Evolutionary conservation across 2,113 vertebrate species (phyloP).

Genomic region (Edolisoma coerulescens): DNA sequence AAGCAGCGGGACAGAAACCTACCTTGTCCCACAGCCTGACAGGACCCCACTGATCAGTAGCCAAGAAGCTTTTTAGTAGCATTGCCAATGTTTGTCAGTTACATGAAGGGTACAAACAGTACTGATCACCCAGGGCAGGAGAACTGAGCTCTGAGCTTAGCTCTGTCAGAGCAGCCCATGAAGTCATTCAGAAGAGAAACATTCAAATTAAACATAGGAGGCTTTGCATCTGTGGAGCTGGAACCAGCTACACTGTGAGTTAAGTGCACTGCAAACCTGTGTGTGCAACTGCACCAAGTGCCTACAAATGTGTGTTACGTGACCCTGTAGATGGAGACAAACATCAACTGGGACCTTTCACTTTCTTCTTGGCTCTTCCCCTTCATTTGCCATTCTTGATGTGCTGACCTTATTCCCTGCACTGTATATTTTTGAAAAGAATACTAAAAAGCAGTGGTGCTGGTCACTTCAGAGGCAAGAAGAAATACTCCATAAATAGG

Average conservation of each 20-base stretch:
- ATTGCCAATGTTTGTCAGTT: background rate
- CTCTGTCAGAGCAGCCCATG: background rate
- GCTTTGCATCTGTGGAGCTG: background rate
- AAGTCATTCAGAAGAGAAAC: background rate
- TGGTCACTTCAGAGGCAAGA: background rate
- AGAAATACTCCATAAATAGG: background rate
- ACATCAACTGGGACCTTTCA: background rate
- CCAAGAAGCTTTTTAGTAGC: background rate
- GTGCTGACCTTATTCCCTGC: background rate
- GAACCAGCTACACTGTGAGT: background rate
- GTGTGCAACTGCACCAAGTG: background rate
- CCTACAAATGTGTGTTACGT: background rate
- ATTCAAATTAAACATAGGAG: background rate
- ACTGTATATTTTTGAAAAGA: background rate
- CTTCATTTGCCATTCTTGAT: background rate
- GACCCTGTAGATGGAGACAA: background rate
- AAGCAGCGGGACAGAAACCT: background rate
- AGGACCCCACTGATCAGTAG: background rate
- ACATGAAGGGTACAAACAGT: background rate
- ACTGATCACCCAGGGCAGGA: background rate
- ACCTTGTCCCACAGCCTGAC: background rate
- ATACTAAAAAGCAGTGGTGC: background rate
- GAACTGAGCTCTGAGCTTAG: accelerated
- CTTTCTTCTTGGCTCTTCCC: background rate
- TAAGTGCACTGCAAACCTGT: background rate